A percentile compares a stretch with the other conserved stretches of the same genome.
Conservation (phyloP, 2,888 invertebrate genomes). For the Ditylenchus weischeri region DNA sequence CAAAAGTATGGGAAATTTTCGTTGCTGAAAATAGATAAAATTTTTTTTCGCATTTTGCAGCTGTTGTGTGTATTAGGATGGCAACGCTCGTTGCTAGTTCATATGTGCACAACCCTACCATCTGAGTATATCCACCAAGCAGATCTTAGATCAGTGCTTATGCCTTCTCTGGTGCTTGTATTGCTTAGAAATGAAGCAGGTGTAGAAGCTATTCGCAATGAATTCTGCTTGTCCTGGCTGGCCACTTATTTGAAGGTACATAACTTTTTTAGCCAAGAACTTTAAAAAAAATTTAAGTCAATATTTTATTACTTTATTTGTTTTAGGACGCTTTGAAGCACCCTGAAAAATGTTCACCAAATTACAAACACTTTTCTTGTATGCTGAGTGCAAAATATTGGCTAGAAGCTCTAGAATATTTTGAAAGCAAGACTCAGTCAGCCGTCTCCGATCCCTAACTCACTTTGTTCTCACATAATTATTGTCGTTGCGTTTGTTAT, state of each 20-base stretch:
- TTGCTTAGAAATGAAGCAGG: not conserved
- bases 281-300: too few species aligned
- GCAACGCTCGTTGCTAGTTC: not conserved
- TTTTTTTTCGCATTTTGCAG: not conserved
- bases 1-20: not conserved
- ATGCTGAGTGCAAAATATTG: not conserved
- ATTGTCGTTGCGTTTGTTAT: not conserved
- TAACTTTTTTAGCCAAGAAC: too few species aligned
- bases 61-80: conserved; percentile 2
- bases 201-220: not conserved
- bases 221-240: not conserved
- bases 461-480: not conserved
- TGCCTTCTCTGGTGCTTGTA: not conserved
- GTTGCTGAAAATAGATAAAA: too few species aligned
- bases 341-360: too few species aligned
- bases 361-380: not conserved
- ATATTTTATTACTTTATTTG: too few species aligned
- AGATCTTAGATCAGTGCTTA: not conserved
- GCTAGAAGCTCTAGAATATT: not conserved
- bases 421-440: not conserved
- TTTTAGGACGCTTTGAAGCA: too few species aligned
- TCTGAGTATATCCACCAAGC: not conserved
- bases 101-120: not conserved
- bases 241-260: not conserved
- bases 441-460: not conserved